A percentile compares a stretch with the other conserved stretches of the same genome.
phyloP scores from a whole-genome alignment of 2,113 vertebrate genomes.

The Helogale parvula region DNA sequence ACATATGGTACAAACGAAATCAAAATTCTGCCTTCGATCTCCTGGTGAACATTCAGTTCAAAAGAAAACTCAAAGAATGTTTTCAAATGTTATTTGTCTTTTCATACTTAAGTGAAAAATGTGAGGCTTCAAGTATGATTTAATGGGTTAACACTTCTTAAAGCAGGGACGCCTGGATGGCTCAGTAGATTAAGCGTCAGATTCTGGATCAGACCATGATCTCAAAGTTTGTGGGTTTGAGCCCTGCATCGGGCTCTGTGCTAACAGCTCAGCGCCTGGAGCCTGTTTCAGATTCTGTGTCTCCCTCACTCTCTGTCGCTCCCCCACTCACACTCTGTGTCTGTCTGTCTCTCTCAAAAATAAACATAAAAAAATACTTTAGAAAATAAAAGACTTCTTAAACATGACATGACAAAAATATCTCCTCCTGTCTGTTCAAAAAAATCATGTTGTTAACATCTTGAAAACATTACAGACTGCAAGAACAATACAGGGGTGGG shows the following conservation, averaged over 20 bases:
- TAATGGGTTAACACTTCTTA: slow-evolving; percentile 43
- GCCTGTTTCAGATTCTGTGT: no score
- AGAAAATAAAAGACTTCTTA: slow-evolving; percentile 1
- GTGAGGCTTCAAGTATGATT: background rate
- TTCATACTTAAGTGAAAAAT: slow-evolving; percentile 35
- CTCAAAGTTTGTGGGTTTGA: no score
- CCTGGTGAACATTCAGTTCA: slow-evolving; percentile 13
- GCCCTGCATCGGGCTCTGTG: no score
- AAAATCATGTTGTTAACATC: background rate
- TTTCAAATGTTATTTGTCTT: background rate
- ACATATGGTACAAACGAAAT: slow-evolving; percentile 38
- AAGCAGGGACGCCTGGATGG: background rate
- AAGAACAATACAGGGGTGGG: background rate
- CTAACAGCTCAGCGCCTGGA: no score
- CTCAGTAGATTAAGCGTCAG: no score
- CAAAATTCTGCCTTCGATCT: slow-evolving; percentile 53
- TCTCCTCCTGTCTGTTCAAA: background rate
- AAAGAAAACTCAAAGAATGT: slow-evolving; percentile 10
- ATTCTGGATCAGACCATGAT: no score
- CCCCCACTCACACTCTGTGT: no score
- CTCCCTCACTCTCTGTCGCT: no score
- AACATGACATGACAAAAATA: slow-evolving; percentile 41
- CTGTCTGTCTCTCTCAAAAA: no score
- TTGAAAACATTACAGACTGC: background rate
- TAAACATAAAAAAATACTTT: no score